phyloP scores from a whole-genome alignment of 2,888 invertebrate species.

The Phorcus lineatus region DNA sequence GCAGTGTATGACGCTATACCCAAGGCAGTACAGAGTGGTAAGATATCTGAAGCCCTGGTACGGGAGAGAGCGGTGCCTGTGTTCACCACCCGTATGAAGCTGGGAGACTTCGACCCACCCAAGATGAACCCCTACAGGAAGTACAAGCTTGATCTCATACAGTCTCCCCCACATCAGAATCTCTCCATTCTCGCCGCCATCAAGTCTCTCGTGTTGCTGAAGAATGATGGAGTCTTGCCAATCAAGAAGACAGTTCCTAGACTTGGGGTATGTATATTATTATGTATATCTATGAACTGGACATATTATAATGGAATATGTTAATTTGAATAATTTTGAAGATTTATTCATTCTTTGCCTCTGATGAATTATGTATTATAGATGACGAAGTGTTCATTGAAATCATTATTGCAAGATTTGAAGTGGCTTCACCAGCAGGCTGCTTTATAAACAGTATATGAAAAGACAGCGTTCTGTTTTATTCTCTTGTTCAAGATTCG shows the following conservation, averaged over 20 bases:
- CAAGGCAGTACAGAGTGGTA: neutral
- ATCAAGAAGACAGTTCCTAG: constrained; percentile 18
- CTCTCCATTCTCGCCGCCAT: constrained; percentile 50
- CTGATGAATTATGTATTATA: too few relatives aligned
- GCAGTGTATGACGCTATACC: neutral
- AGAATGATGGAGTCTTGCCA: constrained; percentile 50
- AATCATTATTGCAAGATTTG: too few relatives aligned
- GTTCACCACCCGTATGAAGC: constrained; percentile 40
- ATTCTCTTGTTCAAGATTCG: too few relatives aligned
- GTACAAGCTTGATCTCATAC: constrained; percentile 45
- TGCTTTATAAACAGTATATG: too few relatives aligned
- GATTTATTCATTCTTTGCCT: too few relatives aligned
- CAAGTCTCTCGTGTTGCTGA: constrained; percentile 56
- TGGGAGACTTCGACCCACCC: constrained; percentile 47
- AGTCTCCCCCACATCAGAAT: constrained; percentile 44
- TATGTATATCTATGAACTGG: too few relatives aligned
- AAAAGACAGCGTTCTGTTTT: too few relatives aligned
- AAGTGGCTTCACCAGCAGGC: too few relatives aligned
- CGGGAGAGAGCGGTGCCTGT: constrained; percentile 37
- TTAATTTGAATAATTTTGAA: too few relatives aligned
- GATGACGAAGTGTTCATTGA: too few relatives aligned
- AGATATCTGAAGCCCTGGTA: constrained; percentile 25
- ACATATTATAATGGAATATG: too few relatives aligned
- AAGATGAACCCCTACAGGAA: constrained; percentile 53
- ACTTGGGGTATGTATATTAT: too few relatives aligned